Evolutionary conservation across 2,113 vertebrate genomes (phyloP).

Genomic region (Ptilonorhynchus violaceus): DNA sequence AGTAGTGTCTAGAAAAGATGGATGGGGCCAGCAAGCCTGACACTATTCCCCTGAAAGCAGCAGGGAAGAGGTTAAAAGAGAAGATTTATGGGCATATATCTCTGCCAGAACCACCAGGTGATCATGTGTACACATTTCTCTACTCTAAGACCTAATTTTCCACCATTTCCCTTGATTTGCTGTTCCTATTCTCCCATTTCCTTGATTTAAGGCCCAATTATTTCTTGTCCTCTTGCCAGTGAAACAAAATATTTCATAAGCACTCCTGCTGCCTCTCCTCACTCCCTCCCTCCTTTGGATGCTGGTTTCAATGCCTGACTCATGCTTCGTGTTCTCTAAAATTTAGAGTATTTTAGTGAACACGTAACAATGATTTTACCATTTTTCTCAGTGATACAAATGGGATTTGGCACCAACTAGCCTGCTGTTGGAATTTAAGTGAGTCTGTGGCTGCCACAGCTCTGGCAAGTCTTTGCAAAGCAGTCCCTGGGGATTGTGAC

Average conservation of each 20-base stretch:
- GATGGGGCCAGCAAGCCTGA: neutral
- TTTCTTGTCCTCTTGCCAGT: constrained; percentile 80
- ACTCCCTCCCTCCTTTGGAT: constrained; percentile 55
- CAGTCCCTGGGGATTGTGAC: neutral
- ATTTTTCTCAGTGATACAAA: constrained; percentile 60
- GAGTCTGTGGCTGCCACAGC: neutral
- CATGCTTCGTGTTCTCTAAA: constrained; percentile 56
- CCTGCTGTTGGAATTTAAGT: neutral
- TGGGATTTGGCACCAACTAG: constrained; percentile 35
- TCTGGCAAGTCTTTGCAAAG: neutral
- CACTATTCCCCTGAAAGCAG: neutral
- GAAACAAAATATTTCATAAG: constrained; percentile 81
- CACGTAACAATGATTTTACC: constrained; percentile 49
- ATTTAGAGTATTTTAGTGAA: constrained; percentile 62
- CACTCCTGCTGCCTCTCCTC: constrained; percentile 48
- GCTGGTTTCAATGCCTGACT: constrained; percentile 69
- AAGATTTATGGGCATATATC: constrained; percentile 59
- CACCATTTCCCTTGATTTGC: constrained; percentile 80
- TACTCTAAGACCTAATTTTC: constrained; percentile 79
- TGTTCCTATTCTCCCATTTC: constrained; percentile 75
- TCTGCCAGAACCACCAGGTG: constrained; percentile 65
- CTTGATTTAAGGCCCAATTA: constrained; percentile 84
- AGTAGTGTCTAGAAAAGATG: neutral
- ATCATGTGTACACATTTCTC: constrained; percentile 76
- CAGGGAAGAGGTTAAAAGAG: constrained; percentile 61